A percentile compares a stretch with the other conserved stretches of the same genome.
phyloP scores from a whole-genome alignment of 2,888 invertebrate genomes.

The Latheticus oryzae region DNA sequence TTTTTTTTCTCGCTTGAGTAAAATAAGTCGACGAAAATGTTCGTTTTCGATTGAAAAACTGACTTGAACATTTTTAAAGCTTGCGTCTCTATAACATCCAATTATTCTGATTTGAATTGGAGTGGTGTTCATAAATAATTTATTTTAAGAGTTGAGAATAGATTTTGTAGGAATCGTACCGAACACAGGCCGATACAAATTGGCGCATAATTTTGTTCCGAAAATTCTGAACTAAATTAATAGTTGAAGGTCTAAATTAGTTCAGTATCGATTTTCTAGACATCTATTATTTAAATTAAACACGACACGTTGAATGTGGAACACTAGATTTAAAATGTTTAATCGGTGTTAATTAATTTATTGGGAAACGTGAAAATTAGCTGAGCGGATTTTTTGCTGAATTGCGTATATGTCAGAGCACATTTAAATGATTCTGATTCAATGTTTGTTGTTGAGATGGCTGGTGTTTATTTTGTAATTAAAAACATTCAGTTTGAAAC shows the following conservation, averaged over 20 bases:
- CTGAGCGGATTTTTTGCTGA: too few relatives aligned
- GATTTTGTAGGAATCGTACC: slow-evolving; percentile 24
- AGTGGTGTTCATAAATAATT: slow-evolving; percentile 32
- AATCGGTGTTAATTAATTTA: slow-evolving; percentile 25
- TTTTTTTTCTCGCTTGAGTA: slow-evolving; percentile 6
- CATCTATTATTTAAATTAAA: slow-evolving; percentile 22
- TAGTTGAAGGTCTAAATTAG: slow-evolving; percentile 23
- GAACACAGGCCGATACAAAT: slow-evolving; percentile 30
- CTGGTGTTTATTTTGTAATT: too few relatives aligned
- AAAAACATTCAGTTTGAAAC: too few relatives aligned
- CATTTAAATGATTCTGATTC: too few relatives aligned
- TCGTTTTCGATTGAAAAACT: slow-evolving; percentile 10
- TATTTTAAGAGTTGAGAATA: slow-evolving; percentile 16
- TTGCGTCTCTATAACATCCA: slow-evolving; percentile 13
- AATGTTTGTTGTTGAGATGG: too few relatives aligned
- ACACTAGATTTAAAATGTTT: slow-evolving; percentile 17
- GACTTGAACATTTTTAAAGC: slow-evolving; percentile 6
- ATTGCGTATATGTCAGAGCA: too few relatives aligned
- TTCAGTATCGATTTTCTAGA: slow-evolving; percentile 19
- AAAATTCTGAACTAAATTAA: slow-evolving; percentile 28
- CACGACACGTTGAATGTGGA: neutral
- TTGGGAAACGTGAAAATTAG: slow-evolving; percentile 12
- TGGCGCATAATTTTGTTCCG: slow-evolving; percentile 26
- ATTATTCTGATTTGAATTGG: slow-evolving; percentile 23
- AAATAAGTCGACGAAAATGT: slow-evolving; percentile 3